These are phyloP conservation scores for Ibidorhyncha struthersii DNA, from an alignment of 2,113 vertebrate species.

Conservation along the genomic window DNA sequence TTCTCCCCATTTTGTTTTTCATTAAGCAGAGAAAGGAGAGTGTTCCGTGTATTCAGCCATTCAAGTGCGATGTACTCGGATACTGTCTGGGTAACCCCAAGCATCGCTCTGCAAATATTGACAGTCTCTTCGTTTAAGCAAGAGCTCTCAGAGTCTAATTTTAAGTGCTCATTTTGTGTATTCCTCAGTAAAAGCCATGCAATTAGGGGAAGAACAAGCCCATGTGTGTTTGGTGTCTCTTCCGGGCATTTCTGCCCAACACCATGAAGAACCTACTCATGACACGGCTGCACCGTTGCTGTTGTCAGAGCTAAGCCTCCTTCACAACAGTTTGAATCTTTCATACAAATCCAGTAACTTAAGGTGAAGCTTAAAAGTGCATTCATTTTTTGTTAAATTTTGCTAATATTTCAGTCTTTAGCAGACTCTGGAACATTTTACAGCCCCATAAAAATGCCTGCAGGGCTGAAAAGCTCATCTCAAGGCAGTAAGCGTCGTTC, in stretches of 20 bases:
- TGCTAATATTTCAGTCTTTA: not conserved
- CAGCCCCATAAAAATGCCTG: not conserved
- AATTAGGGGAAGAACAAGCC: conserved; percentile 10
- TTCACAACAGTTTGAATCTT: not conserved
- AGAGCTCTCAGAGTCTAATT: conserved; percentile 51
- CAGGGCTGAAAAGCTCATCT: not conserved
- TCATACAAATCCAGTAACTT: not conserved
- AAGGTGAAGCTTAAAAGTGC: not conserved
- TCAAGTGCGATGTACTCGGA: not conserved
- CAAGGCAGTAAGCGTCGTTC: not conserved
- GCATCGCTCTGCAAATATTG: conserved; percentile 22
- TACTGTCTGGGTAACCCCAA: conserved; percentile 11
- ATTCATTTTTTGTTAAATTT: not conserved
- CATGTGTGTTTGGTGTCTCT: not conserved
- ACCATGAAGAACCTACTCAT: not conserved
- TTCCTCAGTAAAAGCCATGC: not conserved
- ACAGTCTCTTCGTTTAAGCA: conserved; percentile 44
- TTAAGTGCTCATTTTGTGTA: not conserved
- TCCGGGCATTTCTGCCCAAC: not conserved
- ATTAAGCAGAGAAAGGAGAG: conserved; percentile 10
- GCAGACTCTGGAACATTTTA: not conserved
- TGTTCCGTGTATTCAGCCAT: not conserved
- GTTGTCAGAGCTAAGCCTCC: not conserved
- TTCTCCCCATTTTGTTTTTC: not conserved
- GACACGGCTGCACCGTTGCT: not conserved